Conservation (phyloP, 2,113 vertebrate species). For the Solenodon paradoxus region DNA sequence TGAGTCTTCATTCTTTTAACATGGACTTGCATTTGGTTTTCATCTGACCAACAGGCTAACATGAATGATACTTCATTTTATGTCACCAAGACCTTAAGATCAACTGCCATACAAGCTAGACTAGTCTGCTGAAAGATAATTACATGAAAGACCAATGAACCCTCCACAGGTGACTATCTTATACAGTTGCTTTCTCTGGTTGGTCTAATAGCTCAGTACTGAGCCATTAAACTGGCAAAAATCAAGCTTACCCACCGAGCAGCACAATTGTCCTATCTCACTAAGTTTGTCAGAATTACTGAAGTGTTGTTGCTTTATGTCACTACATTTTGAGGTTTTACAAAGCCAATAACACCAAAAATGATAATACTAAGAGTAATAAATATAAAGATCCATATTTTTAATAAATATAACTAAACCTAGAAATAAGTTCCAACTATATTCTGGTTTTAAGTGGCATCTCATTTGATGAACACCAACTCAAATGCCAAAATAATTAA, state of each 20-base stretch:
- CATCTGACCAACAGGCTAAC: neutral
- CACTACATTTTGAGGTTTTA: neutral
- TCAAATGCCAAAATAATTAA: neutral
- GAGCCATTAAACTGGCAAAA: neutral
- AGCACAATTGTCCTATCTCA: too few relatives aligned
- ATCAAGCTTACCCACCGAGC: neutral
- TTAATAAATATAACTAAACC: neutral
- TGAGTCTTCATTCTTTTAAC: neutral
- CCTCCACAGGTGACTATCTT: neutral
- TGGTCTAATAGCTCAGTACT: neutral
- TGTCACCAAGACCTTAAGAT: neutral
- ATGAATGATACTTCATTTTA: neutral
- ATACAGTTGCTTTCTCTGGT: fast-evolving
- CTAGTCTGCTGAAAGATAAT: neutral
- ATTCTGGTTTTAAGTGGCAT: neutral
- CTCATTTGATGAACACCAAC: neutral
- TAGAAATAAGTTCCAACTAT: neutral
- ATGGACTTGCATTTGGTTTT: neutral
- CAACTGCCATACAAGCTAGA: neutral
- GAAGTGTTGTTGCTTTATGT: neutral
- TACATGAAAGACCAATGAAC: neutral
- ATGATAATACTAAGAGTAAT: neutral
- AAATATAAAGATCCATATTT: neutral
- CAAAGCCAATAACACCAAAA: neutral
- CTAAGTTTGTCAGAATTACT: neutral